Percentiles rank a stretch among this genome's conserved stretches.
Evolutionary conservation across 2,888 invertebrate species (phyloP).

Genomic region (Melinopterus prodromus): DNA sequence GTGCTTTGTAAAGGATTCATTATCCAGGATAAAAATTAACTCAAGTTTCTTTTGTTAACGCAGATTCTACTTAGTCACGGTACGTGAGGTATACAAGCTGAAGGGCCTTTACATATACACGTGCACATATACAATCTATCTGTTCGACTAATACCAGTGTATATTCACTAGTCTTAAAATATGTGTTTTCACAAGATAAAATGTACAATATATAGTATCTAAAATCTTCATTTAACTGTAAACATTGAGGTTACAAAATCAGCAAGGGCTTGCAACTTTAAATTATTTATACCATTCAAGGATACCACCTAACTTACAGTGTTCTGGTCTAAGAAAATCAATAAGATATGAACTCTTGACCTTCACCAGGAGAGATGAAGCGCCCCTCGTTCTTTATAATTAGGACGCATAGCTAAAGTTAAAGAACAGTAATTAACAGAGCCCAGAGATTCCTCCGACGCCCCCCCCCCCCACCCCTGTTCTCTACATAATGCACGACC

Average conservation of each 20-base stretch:
- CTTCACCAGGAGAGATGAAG: slow-evolving; percentile 12
- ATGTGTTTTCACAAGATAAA: no score
- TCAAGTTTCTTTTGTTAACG: background rate
- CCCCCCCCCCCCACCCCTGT: background rate
- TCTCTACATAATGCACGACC: background rate
- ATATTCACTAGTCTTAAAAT: no score
- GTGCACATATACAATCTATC: no score
- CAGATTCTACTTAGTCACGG: background rate
- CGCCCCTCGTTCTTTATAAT: background rate
- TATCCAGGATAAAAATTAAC: background rate
- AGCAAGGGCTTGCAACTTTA: background rate
- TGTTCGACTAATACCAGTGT: no score
- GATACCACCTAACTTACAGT: background rate
- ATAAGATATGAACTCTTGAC: slow-evolving; percentile 33
- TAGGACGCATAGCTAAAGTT: background rate
- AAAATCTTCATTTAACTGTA: no score
- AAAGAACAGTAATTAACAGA: background rate
- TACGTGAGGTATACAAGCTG: background rate
- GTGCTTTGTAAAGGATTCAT: background rate
- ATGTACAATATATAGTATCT: no score
- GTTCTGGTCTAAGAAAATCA: slow-evolving; percentile 14
- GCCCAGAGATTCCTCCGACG: background rate
- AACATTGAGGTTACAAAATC: background rate
- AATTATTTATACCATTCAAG: slow-evolving; percentile 28
- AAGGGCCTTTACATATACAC: background rate